These are phyloP conservation scores for Phymorhynchus buccinoides DNA, from an alignment of 1,140 invertebrate genomes.

Conservation along the genomic window DNA sequence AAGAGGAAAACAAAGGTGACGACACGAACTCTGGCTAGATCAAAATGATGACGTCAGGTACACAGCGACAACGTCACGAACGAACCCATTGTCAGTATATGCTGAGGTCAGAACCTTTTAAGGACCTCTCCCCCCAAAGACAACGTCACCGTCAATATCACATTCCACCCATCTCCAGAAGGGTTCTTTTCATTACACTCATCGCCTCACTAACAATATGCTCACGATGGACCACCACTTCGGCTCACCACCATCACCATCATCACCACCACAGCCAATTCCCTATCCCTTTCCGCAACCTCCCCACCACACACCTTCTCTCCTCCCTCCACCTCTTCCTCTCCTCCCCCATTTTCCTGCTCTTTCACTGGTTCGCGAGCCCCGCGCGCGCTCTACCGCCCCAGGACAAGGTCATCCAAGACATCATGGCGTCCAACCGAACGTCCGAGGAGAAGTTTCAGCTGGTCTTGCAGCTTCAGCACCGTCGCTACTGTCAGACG, in stretches of 20 bases:
- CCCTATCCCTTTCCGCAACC: too few relatives aligned
- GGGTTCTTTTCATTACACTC: neutral
- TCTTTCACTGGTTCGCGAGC: neutral
- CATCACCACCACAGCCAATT: too few relatives aligned
- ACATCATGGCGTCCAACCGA: neutral
- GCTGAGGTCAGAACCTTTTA: too few relatives aligned
- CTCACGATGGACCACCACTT: neutral
- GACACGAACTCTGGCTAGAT: too few relatives aligned
- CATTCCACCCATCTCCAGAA: neutral
- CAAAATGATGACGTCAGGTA: too few relatives aligned
- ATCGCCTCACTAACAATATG: neutral
- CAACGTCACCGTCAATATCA: neutral
- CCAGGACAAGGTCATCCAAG: neutral
- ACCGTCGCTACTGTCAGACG: neutral
- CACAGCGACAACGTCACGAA: too few relatives aligned
- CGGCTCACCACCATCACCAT: neutral
- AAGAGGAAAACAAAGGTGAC: too few relatives aligned
- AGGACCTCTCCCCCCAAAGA: too few relatives aligned
- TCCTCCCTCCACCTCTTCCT: neutral
- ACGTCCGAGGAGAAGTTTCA: slow-evolving; percentile 9
- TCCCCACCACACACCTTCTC: neutral
- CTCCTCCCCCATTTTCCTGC: neutral
- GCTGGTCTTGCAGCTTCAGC: neutral
- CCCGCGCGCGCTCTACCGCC: neutral
- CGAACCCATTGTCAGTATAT: too few relatives aligned